Conservation (phyloP, 2,797 vertebrate species). For the Bucorvus abyssinicus region DNA sequence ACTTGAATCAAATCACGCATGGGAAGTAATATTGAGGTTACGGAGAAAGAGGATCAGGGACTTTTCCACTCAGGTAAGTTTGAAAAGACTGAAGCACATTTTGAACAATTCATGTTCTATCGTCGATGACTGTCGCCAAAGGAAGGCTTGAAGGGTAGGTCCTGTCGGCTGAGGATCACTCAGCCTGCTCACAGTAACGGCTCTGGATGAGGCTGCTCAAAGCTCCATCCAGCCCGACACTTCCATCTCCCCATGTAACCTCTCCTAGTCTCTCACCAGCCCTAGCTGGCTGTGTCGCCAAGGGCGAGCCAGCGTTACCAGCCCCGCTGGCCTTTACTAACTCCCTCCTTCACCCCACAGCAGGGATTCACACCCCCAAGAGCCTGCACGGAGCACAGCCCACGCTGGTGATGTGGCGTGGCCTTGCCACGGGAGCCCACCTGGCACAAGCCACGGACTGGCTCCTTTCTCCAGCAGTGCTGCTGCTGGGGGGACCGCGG, state of each 20-base stretch:
- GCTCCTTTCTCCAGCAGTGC: neutral
- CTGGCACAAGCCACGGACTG: neutral
- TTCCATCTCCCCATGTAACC: neutral
- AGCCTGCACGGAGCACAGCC: too few relatives aligned
- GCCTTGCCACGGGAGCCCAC: too few relatives aligned
- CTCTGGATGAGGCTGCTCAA: neutral
- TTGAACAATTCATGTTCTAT: neutral
- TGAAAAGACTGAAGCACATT: neutral
- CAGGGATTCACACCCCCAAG: too few relatives aligned
- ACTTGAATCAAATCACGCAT: neutral
- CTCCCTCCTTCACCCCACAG: too few relatives aligned
- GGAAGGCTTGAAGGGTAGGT: neutral
- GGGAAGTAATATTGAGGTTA: neutral
- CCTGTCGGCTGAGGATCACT: neutral
- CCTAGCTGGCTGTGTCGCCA: too few relatives aligned
- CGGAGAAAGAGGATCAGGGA: neutral
- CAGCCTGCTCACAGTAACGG: neutral
- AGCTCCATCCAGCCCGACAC: neutral
- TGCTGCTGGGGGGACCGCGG: neutral
- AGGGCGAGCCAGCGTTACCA: too few relatives aligned
- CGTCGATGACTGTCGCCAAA: neutral
- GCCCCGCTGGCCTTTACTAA: too few relatives aligned
- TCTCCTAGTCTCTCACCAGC: too few relatives aligned
- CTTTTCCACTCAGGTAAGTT: neutral
- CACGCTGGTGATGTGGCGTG: too few relatives aligned